A percentile compares a stretch with the other conserved stretches of the same genome.
phyloP scores from a whole-genome alignment of 2,888 invertebrate genomes.

The Rhingia rostrata region DNA sequence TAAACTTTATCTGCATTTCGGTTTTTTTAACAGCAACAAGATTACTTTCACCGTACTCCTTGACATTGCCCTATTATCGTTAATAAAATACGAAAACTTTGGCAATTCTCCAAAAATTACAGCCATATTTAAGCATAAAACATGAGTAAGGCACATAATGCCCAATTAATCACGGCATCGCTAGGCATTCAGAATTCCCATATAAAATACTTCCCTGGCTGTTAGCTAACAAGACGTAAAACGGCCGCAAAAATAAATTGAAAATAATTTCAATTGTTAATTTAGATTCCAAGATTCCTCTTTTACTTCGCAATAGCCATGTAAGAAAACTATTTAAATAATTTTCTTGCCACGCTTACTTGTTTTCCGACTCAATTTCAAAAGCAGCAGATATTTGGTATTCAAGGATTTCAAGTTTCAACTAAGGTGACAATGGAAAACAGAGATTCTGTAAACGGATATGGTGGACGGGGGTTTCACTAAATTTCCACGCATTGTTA shows the following conservation, averaged over 20 bases:
- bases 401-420: conserved; percentile 12
- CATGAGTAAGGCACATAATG: conserved; percentile 21
- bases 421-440: conserved; percentile 23
- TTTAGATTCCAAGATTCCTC: conserved; percentile 31
- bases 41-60: neutral
- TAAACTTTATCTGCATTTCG: too few species aligned
- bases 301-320: conserved; percentile 11
- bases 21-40: too few species aligned
- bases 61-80: conserved; percentile 41
- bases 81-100: conserved; percentile 64
- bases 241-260: conserved; percentile 31
- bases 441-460: conserved; percentile 9
- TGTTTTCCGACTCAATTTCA: conserved; percentile 32
- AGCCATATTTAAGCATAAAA: conserved; percentile 19
- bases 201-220: conserved; percentile 35
- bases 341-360: conserved; percentile 19
- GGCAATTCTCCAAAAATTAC: conserved; percentile 47
- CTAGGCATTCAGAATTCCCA: conserved; percentile 8
- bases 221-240: conserved; percentile 34
- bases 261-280: conserved; percentile 66
- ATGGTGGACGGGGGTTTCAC: neutral
- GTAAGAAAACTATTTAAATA: conserved; percentile 63
- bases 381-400: conserved; percentile 3
- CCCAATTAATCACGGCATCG: conserved; percentile 56
- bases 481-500: conserved; percentile 61